Evolutionary conservation across 2,888 invertebrate genomes (phyloP), one percentile per base, ranked within the genome.

Genomic region (Sialis lutaria): DNA sequence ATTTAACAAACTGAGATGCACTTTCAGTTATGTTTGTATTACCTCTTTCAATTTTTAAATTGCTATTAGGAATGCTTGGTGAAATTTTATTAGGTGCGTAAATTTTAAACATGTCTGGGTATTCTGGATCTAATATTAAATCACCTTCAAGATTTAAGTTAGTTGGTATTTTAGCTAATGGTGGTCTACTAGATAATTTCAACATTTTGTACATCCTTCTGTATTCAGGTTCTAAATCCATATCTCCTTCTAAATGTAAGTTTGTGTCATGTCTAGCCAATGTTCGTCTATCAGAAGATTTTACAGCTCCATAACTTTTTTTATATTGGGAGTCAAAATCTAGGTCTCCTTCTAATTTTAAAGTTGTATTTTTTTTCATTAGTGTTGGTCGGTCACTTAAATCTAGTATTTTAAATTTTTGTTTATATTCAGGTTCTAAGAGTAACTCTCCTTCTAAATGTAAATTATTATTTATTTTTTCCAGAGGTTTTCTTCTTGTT

Each of bases 131-230:
- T 48, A 68, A 60, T 30, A 55, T 57, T 7, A 67, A 56, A 40
- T 69, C 67, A 2, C 72, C 71, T 54, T 72, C 71, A 41, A 73
- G 56, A 52, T 64, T 67, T 9, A 73, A 57, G 53, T 69, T 69
- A 1, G 69, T 67, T 33, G 60, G 53, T 44, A 60, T 57, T 53
- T 65, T 62, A 54, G 63, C 54, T 55, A 65, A 44, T 56, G 61
- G 52, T 55, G 69, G 67, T 47, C 69, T 62, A 50, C 61, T 59
- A 13, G 60, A 63, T 1, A 65, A 61, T 6, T 65, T 61, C 53
- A 65, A 67, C 2, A 65, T 64, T 7, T 67, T 55, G 55, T 64
- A 72, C 34, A 62, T 59, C 7, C 61, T 62, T 6, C 63, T 63
- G 51, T 63, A 67, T 53, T 71, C 71, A 2, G 70, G 69, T 5